Percentiles rank a stretch among this genome's conserved stretches.
These are phyloP conservation scores for Oncopeltus fasciatus DNA, from an alignment of 1,140 invertebrate genomes.

Conservation along the genomic window DNA sequence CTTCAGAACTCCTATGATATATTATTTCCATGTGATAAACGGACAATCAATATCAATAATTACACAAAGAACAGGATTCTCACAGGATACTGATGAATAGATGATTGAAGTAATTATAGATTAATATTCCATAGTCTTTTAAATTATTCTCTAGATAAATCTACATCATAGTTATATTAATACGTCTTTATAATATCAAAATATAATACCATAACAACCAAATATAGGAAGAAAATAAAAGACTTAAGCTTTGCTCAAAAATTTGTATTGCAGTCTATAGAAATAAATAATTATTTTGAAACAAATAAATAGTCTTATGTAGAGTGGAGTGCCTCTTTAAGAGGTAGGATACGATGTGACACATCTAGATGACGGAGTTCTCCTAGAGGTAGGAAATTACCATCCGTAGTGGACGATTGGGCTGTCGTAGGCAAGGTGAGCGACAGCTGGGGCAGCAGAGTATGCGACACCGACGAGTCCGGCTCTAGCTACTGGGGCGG, in stretches of 20 bases:
- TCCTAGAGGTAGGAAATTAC: not conserved
- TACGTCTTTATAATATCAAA: too few relatives aligned
- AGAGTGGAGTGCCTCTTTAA: not conserved
- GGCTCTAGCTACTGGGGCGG: not conserved
- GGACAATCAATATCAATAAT: too few relatives aligned
- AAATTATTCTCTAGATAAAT: too few relatives aligned
- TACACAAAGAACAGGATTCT: too few relatives aligned
- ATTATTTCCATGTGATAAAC: too few relatives aligned
- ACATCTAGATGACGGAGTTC: constrained; percentile 10
- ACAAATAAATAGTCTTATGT: not conserved
- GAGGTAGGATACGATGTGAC: not conserved
- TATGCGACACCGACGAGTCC: not conserved
- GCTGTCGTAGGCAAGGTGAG: constrained; percentile 1
- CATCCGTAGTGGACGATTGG: not conserved
- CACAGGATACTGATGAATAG: too few relatives aligned
- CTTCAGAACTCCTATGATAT: too few relatives aligned
- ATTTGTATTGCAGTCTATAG: constrained; percentile 1
- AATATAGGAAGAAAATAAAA: too few relatives aligned
- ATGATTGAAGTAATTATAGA: too few relatives aligned
- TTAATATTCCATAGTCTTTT: too few relatives aligned
- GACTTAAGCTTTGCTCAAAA: not conserved
- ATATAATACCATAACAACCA: too few relatives aligned
- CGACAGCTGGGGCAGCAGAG: constrained; percentile 2
- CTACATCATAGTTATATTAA: too few relatives aligned
- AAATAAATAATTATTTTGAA: not conserved